phyloP scores from a whole-genome alignment of 1,140 invertebrate species.

The Chrysopa pallens region DNA sequence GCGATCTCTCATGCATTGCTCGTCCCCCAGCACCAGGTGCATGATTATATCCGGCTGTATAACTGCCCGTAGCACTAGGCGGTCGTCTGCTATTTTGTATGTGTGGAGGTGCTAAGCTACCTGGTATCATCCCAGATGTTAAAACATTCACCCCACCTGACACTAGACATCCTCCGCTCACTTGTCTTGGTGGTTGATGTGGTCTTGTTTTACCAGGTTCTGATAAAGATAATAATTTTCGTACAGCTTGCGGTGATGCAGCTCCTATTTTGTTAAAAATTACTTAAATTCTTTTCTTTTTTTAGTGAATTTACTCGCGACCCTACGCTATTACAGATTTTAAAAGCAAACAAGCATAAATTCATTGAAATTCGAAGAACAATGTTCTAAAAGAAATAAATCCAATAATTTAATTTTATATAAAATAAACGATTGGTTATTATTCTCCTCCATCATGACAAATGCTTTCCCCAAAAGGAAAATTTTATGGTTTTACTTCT shows the following conservation, averaged over 20 bases:
- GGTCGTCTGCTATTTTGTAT: slow-evolving; percentile 21
- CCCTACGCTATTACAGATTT: too few species aligned
- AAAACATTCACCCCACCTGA: slow-evolving; percentile 22
- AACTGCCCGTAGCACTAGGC: slow-evolving; percentile 21
- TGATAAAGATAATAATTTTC: slow-evolving; percentile 78
- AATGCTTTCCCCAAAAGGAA: too few species aligned
- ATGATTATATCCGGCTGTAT: slow-evolving; percentile 1
- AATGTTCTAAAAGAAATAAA: too few species aligned
- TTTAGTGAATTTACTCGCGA: too few species aligned
- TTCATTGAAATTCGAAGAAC: too few species aligned
- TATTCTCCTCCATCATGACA: too few species aligned
- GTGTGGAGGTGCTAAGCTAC: slow-evolving; percentile 23
- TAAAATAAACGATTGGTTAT: too few species aligned
- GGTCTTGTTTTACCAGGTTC: slow-evolving; percentile 74
- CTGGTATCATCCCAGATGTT: slow-evolving; percentile 25
- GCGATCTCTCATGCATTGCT: slow-evolving; percentile 65
- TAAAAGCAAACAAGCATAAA: too few species aligned
- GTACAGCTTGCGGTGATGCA: slow-evolving; percentile 86
- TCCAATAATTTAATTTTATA: too few species aligned
- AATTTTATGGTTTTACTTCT: too few species aligned
- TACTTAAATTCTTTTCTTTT: neutral
- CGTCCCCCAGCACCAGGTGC: slow-evolving; percentile 18
- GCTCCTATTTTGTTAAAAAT: slow-evolving; percentile 39
- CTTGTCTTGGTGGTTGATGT: slow-evolving; percentile 59
- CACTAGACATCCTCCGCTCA: slow-evolving; percentile 30